These are phyloP conservation scores for Champsocephalus gunnari DNA, from an alignment of 2,797 vertebrate species.

Conservation along the genomic window DNA sequence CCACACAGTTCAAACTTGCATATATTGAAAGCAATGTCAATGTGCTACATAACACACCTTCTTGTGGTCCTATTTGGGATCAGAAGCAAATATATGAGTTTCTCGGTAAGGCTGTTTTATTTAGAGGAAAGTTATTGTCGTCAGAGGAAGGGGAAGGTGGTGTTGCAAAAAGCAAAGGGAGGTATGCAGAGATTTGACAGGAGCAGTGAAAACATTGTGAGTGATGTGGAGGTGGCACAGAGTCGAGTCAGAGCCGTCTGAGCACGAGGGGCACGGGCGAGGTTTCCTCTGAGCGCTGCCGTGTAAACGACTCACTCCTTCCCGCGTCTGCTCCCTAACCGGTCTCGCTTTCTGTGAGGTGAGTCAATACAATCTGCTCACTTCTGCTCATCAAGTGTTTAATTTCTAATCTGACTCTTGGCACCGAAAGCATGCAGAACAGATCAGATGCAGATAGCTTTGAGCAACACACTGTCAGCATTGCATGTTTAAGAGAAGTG, in stretches of 20 bases:
- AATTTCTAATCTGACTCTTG: background rate
- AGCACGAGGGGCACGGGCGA: constrained; percentile 47
- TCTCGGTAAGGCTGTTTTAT: background rate
- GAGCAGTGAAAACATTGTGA: constrained; percentile 27
- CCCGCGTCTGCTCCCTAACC: constrained; percentile 12
- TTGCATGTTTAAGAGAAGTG: background rate
- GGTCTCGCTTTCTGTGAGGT: constrained; percentile 43
- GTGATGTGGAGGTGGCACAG: constrained; percentile 40
- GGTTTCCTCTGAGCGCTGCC: constrained; percentile 42
- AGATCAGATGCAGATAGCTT: background rate
- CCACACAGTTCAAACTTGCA: too few species aligned
- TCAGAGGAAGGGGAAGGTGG: background rate
- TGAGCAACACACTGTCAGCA: background rate
- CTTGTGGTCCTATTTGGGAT: too few species aligned
- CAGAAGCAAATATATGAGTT: too few species aligned
- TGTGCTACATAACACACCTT: too few species aligned
- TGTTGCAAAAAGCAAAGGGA: constrained; percentile 32
- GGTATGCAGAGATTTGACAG: constrained; percentile 1
- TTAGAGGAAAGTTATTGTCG: background rate
- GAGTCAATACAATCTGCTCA: constrained; percentile 35
- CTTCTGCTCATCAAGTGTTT: background rate
- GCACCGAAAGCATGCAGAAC: background rate
- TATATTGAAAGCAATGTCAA: too few species aligned
- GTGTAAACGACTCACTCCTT: constrained; percentile 39
- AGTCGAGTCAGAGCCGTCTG: constrained; percentile 36